phyloP scores from a whole-genome alignment of 1,140 invertebrate species.

The Papilio polytes region DNA sequence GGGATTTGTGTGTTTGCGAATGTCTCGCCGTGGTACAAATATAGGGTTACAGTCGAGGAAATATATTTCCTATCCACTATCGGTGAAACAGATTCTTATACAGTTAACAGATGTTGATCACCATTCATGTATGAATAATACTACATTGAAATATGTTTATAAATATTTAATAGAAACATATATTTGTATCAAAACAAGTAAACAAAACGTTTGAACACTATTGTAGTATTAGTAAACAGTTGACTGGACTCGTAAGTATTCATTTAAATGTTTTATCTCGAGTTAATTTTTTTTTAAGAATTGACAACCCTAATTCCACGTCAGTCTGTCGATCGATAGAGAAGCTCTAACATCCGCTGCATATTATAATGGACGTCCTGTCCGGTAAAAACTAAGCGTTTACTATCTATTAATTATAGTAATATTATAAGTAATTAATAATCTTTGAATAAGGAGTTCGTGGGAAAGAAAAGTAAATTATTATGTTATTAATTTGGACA shows the following conservation, averaged over 20 bases:
- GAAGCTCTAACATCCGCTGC: constrained; percentile 41
- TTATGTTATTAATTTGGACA: too few relatives aligned
- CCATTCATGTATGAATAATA: neutral
- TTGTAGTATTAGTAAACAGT: constrained; percentile 1
- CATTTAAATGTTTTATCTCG: too few relatives aligned
- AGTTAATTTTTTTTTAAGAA: too few relatives aligned
- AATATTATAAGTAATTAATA: neutral
- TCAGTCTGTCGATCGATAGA: constrained; percentile 23
- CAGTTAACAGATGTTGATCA: neutral
- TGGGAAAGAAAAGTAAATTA: neutral
- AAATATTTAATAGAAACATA: neutral
- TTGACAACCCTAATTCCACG: neutral
- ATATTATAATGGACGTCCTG: constrained; percentile 43
- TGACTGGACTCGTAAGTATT: neutral
- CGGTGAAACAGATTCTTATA: neutral
- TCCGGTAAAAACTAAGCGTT: neutral
- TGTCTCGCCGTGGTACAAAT: neutral
- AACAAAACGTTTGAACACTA: neutral
- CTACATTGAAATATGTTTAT: constrained; percentile 5
- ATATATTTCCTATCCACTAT: neutral
- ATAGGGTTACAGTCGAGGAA: neutral
- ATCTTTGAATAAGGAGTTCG: neutral
- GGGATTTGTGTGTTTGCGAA: neutral
- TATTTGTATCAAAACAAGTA: neutral
- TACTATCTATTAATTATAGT: constrained; percentile 11